Percentiles rank a stretch among this genome's conserved stretches.
phyloP scores from a whole-genome alignment of 2,888 invertebrate genomes.

The Drosophila emarginata region DNA sequence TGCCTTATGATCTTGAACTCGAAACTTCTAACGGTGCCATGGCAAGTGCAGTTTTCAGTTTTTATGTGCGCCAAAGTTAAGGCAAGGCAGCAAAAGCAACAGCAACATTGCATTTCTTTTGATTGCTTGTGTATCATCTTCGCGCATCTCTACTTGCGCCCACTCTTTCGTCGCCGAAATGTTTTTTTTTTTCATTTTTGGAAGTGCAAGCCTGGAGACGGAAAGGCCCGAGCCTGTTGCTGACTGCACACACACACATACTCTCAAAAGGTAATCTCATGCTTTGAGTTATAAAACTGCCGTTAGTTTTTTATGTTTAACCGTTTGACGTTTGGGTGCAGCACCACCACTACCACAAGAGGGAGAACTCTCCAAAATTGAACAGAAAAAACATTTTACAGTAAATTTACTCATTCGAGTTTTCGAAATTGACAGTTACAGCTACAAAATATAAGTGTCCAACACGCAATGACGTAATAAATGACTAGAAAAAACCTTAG shows the following conservation, averaged over 20 bases:
- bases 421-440: slow-evolving; percentile 18
- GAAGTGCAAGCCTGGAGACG: slow-evolving; percentile 47
- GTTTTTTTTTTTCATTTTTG: slow-evolving; percentile 52
- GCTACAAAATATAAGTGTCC: slow-evolving; percentile 8
- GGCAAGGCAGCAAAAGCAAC: slow-evolving; percentile 27
- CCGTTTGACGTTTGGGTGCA: slow-evolving; percentile 71
- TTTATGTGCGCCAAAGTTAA: slow-evolving; percentile 19
- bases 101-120: slow-evolving; percentile 69
- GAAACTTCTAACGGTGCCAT: slow-evolving; percentile 61
- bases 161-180: slow-evolving; percentile 62
- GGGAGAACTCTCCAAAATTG: slow-evolving; percentile 23
- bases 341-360: slow-evolving; percentile 31
- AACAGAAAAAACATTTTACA: slow-evolving; percentile 29
- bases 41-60: slow-evolving; percentile 57
- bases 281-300: slow-evolving; percentile 71
- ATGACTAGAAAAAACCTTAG: neutral
- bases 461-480: slow-evolving; percentile 23
- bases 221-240: slow-evolving; percentile 36
- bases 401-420: slow-evolving; percentile 20
- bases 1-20: slow-evolving; percentile 69
- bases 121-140: slow-evolving; percentile 77
- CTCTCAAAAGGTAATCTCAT: slow-evolving; percentile 69
- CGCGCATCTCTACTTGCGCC: slow-evolving; percentile 59
- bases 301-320: slow-evolving; percentile 74
- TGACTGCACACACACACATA: slow-evolving; percentile 1